Base-by-base conservation (phyloP, 2,797 vertebrate species). In the Melanotaenia pygmaea region DNA sequence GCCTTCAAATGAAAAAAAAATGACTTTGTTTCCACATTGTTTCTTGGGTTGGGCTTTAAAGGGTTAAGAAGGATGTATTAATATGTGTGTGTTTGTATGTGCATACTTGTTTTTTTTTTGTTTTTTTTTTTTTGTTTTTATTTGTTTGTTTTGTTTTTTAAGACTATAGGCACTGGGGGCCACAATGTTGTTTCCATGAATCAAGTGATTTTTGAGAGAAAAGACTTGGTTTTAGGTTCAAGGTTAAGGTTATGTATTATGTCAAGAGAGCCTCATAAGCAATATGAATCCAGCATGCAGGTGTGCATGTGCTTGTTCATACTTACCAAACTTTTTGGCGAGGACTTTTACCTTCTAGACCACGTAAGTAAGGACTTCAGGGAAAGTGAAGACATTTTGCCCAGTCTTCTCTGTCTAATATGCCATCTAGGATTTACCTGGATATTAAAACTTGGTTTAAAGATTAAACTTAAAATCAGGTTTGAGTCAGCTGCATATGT, bases 71-170 rank as follows among this genome's bases (percentile, higher is more conserved):
- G 32, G 6, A 22, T 32, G 28, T 61, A 3, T 37, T 10, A 50
- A 14, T 70, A 43, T 64, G 60, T 64, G 60, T 64, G 22, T 59
- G n/a, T 61, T 35, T 59, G 57, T 50, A 43, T 60, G 8, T 34
- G 7, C 16, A 16, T 16, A 40, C 2, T 40, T 13, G 12, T 30
- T 30, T 28, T 28, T 2, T 28, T 30, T 30, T 28, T 2, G 2
- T 30, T 30, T 30, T 30, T 4, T 28, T 28, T 3, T 28, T 28
- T 3, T 28, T 30, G 28, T 30, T 30, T 4, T 30, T 28, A 4
- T 28, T 28, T 30, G 28, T 30, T 30, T 30, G 28, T 30, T 30
- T 30, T 30, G 28, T 30, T 30, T 30, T 30, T 30, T 30, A 30
- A 30, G 28, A 30, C 28, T 30, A 40, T 40, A 11, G 38, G 38